A percentile compares a stretch with the other conserved stretches of the same genome.
These are phyloP conservation scores for Steinernema carpocapsae DNA, from an alignment of 2,888 invertebrate species.

Conservation along the genomic window DNA sequence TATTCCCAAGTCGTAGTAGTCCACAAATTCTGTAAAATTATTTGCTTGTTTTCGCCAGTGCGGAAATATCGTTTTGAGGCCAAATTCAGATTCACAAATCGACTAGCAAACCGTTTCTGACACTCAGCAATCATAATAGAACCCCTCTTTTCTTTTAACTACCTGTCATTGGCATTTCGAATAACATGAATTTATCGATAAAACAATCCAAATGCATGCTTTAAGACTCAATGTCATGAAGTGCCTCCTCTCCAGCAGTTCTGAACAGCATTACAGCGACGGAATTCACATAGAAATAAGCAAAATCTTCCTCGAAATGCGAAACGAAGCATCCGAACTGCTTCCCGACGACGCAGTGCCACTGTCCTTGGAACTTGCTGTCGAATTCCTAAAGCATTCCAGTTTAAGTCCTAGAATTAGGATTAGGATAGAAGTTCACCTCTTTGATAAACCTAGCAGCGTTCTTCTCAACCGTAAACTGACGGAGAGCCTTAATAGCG, in stretches of 20 bases:
- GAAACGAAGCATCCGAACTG: slow-evolving; percentile 23
- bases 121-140: no score
- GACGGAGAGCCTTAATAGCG: background rate
- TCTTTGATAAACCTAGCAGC: slow-evolving; percentile 10
- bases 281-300: slow-evolving; percentile 7
- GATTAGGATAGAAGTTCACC: slow-evolving; percentile 7
- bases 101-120: no score
- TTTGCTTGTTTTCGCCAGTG: no score
- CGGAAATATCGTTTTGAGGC: no score
- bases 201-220: no score
- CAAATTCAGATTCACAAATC: no score
- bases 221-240: background rate
- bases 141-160: no score
- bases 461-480: slow-evolving; percentile 14
- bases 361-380: slow-evolving; percentile 9
- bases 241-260: slow-evolving; percentile 1
- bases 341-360: slow-evolving; percentile 27
- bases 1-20: no score
- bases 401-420: background rate
- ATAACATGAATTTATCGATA: no score
- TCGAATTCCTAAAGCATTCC: slow-evolving; percentile 18
- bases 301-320: slow-evolving; percentile 5
- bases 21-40: no score
- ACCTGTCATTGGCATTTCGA: no score
- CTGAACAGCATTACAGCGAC: slow-evolving; percentile 13